Evolutionary conservation across 2,113 vertebrate species (phyloP), one percentile per base, ranked within the genome.

Genomic region (Pterocles gutturalis): DNA sequence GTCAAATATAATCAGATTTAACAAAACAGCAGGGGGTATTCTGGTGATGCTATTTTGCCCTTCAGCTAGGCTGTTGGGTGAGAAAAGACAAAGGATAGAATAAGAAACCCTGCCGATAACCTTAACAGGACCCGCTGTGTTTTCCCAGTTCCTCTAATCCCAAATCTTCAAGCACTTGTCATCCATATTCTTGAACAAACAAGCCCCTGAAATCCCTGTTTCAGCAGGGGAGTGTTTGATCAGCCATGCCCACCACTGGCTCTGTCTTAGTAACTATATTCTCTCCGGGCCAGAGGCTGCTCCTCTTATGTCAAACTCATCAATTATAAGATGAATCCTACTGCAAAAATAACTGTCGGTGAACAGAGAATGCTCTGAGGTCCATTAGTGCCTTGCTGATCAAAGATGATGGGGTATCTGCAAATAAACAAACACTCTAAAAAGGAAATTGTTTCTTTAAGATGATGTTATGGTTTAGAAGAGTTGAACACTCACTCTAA

Each of bases 371-470:
- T 53, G 33, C 83, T 73, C 67, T 93, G 29, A 83, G 71, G 80
- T 79, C 38, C 49, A 78, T 73, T 87, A 95, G 28, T 75, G 25
- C 24, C 57, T 95, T 80, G 15, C 29, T 91, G 73, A 94, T 91
- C 90, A 97, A 93, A 93, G 87, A 54, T 76, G 51, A 76, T 41
- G 55, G 43, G 33, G 19, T 70, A 84, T 64, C 76, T 83, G 65
- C 71, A 95, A 93, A 93, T 79, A 97, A 54, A 60, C 69, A 95
- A 92, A 46, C 15, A 51, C 14, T 77, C 13, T 53, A 76, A 36
- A 73, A 94, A 92, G n/a, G 36, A 88, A 94, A 71, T 38, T 16
- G 9, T 64, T 96, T 91, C 57, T 96, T 71, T 90, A 28, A 46
- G 45, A 83, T 72, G 70, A 85, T 75, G 24, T 57, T 92, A 57